A percentile compares a stretch with the other conserved stretches of the same genome.
phyloP scores from a whole-genome alignment of 1,140 invertebrate genomes.

The Drosophila pachea region DNA sequence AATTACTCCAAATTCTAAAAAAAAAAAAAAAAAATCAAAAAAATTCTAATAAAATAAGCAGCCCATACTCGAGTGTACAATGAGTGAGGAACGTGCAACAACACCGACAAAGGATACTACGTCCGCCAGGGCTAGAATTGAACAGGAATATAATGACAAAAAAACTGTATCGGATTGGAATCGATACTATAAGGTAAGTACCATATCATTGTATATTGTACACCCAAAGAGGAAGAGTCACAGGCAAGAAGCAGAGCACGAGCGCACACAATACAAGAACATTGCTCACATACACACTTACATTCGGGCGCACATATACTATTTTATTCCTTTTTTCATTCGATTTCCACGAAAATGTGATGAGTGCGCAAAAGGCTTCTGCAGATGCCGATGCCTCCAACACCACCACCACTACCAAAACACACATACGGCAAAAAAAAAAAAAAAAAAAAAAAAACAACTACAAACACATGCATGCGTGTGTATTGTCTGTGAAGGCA shows the following conservation, averaged over 20 bases:
- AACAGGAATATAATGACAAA: constrained; percentile 84
- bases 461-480: constrained; percentile 34
- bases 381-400: constrained; percentile 62
- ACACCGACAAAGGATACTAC: constrained; percentile 41
- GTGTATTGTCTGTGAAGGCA: constrained; percentile 37
- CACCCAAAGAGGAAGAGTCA: constrained; percentile 26
- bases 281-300: constrained; percentile 2
- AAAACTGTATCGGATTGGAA: constrained; percentile 82
- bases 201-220: constrained; percentile 25
- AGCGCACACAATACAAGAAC: constrained; percentile 17
- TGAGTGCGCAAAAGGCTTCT: constrained; percentile 77
- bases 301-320: constrained; percentile 30
- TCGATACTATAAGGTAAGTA: constrained; percentile 83
- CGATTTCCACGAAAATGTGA: constrained; percentile 76
- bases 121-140: constrained; percentile 78
- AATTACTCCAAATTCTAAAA: constrained; percentile 36
- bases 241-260: constrained; percentile 27
- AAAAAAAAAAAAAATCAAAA: constrained; percentile 8
- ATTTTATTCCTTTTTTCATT: constrained; percentile 59
- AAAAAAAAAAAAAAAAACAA: constrained; percentile 26
- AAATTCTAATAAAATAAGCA: too few relatives aligned
- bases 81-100: constrained; percentile 56
- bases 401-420: constrained; percentile 40
- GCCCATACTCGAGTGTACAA: constrained; percentile 40
- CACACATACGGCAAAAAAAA: constrained; percentile 28